Base-by-base conservation (phyloP, 1,140 invertebrate species). In the Rhizoglyphus robini region DNA sequence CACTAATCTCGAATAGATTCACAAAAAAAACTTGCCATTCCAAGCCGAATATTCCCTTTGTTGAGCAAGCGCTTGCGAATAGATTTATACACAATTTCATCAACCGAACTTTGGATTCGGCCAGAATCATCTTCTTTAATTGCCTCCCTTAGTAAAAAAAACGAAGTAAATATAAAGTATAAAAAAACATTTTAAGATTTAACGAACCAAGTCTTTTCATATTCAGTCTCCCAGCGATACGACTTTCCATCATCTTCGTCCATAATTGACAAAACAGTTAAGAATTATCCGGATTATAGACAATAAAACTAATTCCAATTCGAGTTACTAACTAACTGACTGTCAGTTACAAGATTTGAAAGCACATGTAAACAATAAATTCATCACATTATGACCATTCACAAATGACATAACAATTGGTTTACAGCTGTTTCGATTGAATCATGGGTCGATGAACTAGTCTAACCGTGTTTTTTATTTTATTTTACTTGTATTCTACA, bases 141-240 rank as follows among this genome's bases (percentile, higher is more conserved):
- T 41, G 88, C 90, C 78, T 98, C 94, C 92, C 91, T 95, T 57
- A n/a, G n/a, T 46, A 49, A n/a, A 58, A 32, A 11, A 41, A 30
- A n/a, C 23, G 15, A 20, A 34, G 20, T 54, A 23, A 15, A 29
- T 15, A 20, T 23, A 25, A 30, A 29, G 41, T 71, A 29, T 60
- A 15, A 38, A n/a, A n/a, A n/a, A n/a, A n/a, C n/a, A n/a, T n/a
- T n/a, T n/a, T 62, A 65, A 36, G 48, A 32, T 47, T 58, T 25
- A 31, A 36, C 51, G 34, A 51, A 89, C 90, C 90, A 94, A 73
- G 90, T 93, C 77, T 91, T 92, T 76, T 97, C 92, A 78, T 96
- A 97, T 72, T 92, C 93, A 47, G 88, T 92, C 75, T 96, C 92
- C 92, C 92, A 96, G 27, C 90, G 82, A 74, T 96, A 96, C 73